These are phyloP conservation scores for Sinohyriopsis cumingii DNA, from an alignment of 2,888 invertebrate genomes.

Conservation along the genomic window DNA sequence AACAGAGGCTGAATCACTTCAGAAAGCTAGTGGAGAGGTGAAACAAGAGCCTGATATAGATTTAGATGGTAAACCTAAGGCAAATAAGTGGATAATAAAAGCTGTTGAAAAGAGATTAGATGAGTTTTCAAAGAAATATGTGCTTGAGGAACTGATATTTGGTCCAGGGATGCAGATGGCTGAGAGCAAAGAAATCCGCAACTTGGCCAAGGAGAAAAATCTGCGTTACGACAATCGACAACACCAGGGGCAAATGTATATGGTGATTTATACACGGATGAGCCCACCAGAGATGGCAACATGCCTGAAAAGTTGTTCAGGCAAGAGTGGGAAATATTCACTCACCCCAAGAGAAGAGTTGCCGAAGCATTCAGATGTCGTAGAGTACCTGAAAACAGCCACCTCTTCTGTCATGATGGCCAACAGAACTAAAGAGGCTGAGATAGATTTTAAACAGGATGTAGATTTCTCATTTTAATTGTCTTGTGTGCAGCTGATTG, in stretches of 20 bases:
- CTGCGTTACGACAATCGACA: constrained; percentile 37
- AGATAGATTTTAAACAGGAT: too few species aligned
- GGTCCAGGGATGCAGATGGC: constrained; percentile 43
- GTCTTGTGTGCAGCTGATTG: too few species aligned
- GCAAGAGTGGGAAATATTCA: constrained; percentile 47
- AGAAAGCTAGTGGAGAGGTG: constrained; percentile 17
- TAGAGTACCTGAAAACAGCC: constrained; percentile 12
- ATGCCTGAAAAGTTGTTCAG: constrained; percentile 17
- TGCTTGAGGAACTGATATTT: constrained; percentile 45
- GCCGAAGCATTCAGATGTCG: constrained; percentile 38
- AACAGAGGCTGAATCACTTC: constrained; percentile 28
- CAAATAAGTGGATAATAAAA: constrained; percentile 18
- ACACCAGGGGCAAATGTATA: constrained; percentile 34
- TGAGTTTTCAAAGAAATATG: constrained; percentile 27
- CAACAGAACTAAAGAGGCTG: too few species aligned
- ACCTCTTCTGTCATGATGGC: too few species aligned
- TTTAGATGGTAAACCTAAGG: constrained; percentile 16
- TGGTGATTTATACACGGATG: constrained; percentile 35
- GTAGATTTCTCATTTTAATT: too few species aligned
- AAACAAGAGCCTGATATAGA: constrained; percentile 15
- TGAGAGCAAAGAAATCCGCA: constrained; percentile 36
- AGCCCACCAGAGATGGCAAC: constrained; percentile 34
- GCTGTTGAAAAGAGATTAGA: constrained; percentile 29
- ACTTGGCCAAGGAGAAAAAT: constrained; percentile 20
- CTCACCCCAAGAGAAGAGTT: constrained; percentile 28